Percentiles rank a stretch among this genome's conserved stretches.
Conservation (phyloP, 23 tunicate genomes). For the Aplidium turbinatum region DNA sequence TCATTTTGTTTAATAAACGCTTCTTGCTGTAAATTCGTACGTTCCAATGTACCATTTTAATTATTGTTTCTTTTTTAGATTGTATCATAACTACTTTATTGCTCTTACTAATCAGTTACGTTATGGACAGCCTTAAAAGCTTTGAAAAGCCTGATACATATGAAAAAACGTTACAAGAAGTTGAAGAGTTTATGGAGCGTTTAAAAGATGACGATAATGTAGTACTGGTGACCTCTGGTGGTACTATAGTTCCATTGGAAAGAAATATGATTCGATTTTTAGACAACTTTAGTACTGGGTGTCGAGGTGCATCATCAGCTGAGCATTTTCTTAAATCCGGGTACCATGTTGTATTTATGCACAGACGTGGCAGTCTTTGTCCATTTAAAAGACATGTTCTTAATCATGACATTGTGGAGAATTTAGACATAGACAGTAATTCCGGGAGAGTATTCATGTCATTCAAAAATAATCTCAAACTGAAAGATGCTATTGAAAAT, state of each 20-base stretch:
- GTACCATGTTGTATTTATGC: conserved; percentile 65
- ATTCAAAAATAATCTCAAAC: background rate
- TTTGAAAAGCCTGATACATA: too few species aligned
- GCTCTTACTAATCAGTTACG: too few species aligned
- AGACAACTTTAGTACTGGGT: conserved; percentile 94
- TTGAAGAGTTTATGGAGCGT: too few species aligned
- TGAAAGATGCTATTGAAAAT: background rate
- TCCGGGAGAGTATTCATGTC: background rate
- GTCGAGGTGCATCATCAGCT: conserved; percentile 83
- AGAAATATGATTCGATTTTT: conserved; percentile 54
- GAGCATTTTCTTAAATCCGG: conserved; percentile 65
- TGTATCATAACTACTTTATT: too few species aligned
- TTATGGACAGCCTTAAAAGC: too few species aligned
- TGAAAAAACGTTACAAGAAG: too few species aligned
- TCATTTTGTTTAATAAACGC: too few species aligned
- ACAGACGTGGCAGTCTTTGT: conserved; percentile 54
- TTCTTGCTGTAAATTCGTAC: too few species aligned
- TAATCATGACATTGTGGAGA: background rate
- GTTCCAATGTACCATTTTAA: too few species aligned
- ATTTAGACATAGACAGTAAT: background rate
- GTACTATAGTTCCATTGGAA: conserved; percentile 79
- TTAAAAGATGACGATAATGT: too few species aligned
- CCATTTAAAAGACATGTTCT: conserved; percentile 58
- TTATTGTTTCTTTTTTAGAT: too few species aligned
- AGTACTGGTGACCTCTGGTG: conserved; percentile 83